Evolutionary conservation across 2,888 invertebrate genomes (phyloP).

Genomic region (Protophormia terraenovae): DNA sequence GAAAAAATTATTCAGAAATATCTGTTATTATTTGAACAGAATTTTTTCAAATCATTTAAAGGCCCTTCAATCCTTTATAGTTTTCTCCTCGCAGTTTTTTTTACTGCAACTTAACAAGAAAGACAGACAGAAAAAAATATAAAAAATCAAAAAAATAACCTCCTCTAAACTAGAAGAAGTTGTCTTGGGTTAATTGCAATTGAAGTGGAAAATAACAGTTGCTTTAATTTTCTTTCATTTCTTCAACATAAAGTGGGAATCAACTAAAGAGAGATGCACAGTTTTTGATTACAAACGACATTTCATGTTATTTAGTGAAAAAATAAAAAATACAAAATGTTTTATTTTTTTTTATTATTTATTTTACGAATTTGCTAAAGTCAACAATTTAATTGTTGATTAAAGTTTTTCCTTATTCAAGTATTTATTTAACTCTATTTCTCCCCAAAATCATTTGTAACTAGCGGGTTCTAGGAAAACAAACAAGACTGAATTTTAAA

Average conservation of each 20-base stretch:
- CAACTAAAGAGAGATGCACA: conserved; percentile 63
- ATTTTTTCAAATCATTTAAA: background rate
- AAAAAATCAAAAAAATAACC: conserved; percentile 24
- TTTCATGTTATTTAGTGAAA: conserved; percentile 56
- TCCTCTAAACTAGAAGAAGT: conserved; percentile 64
- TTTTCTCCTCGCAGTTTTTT: background rate
- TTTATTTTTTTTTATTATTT: conserved; percentile 13
- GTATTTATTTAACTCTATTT: background rate
- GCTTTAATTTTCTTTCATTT: conserved; percentile 61
- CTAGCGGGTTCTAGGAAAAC: conserved; percentile 57
- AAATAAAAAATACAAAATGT: conserved; percentile 6
- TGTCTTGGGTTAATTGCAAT: conserved; percentile 70
- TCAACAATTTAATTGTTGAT: conserved; percentile 70
- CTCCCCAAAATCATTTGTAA: conserved; percentile 20
- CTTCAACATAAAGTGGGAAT: conserved; percentile 51
- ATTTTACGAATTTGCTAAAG: conserved; percentile 56
- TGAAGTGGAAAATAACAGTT: conserved; percentile 69
- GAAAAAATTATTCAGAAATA: too few species aligned
- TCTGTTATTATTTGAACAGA: too few species aligned
- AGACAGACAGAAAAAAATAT: background rate
- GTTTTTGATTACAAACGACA: conserved; percentile 66
- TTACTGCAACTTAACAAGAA: conserved; percentile 29
- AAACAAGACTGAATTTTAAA: conserved; percentile 26
- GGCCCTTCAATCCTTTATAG: background rate
- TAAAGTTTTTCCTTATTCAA: conserved; percentile 25